Evolutionary conservation across 2,113 vertebrate genomes (phyloP), one percentile per base, ranked within the genome.

Genomic region (Phalacrocorax brasilianus): DNA sequence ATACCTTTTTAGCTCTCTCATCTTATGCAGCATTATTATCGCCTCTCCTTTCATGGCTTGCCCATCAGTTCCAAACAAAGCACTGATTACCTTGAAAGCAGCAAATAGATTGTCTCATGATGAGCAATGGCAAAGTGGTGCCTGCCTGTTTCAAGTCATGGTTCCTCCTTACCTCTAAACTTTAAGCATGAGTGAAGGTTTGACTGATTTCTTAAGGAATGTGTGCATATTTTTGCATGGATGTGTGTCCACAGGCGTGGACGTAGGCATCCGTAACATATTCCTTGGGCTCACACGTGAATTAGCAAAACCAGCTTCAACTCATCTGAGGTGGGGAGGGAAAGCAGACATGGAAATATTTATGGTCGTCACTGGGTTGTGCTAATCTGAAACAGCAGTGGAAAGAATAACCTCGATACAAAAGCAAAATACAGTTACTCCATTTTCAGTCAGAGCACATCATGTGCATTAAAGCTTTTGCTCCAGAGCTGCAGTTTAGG

Each of bases 81-180:
- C 20, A 14, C 62, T 32, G 21, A 47, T 44, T n/a, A 47, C 77
- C 53, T 74, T 59, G 14, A 55, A 85, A 91, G 42, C 38, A 61
- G 44, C 16, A 35, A 95, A 74, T 2, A 83, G 42, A 13, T 40
- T 33, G 7, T 28, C 42, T 75, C 2, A 0, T 55, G 24, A 23
- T 0, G 4, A 26, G 38, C 65, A 91, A 23, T 7, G 28, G 28
- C 14, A 8, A 73, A 71, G 52, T 2, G 1, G 14, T 0, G 0
- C 6, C 67, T 38, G 12, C 9, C 8, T 63, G 7, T 40, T 83
- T 32, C 1, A 4, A 63, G 55, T 42, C 35, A 18, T 9, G 47
- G 18, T 1, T 76, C 10, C 15, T 93, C 65, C 59, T 80, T 55
- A 84, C 18, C 49, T 66, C 56, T 62, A 28, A 42, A 55, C 6